A percentile compares a stretch with the other conserved stretches of the same genome.
phyloP scores from a whole-genome alignment of 2,888 invertebrate genomes.

The Julus scanicus region DNA sequence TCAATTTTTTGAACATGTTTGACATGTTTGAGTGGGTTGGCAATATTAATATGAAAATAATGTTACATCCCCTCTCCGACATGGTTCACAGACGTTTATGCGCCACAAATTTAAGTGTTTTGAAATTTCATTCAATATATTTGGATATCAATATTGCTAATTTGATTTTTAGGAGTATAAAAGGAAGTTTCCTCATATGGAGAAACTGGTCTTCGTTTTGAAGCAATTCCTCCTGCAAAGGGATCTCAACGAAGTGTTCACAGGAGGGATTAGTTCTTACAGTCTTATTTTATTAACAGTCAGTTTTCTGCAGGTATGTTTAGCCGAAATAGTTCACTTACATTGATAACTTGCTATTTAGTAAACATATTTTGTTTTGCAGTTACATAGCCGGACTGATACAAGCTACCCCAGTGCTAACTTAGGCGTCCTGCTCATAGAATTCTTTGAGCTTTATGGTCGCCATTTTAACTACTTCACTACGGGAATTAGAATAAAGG shows the following conservation, averaged over 20 bases:
- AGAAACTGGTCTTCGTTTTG: constrained; percentile 94
- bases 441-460: constrained; percentile 98
- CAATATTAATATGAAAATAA: too few species aligned
- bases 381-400: constrained; percentile 88
- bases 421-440: constrained; percentile 92
- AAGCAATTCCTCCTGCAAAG: constrained; percentile 98
- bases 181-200: constrained; percentile 86
- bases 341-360: not conserved
- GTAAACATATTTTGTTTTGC: constrained; percentile 61
- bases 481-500: constrained; percentile 92
- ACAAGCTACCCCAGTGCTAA: constrained; percentile 74
- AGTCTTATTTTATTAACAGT: constrained; percentile 98
- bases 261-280: constrained; percentile 99
- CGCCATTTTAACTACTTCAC: constrained; percentile 95
- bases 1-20: too few species aligned
- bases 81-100: too few species aligned
- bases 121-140: not conserved
- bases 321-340: not conserved
- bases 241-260: constrained; percentile 99
- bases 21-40: too few species aligned
- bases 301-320: constrained; percentile 86
- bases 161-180: constrained; percentile 75
- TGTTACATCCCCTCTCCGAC: too few species aligned
- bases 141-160: constrained; percentile 48
- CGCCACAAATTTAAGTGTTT: too few species aligned